phyloP scores from a whole-genome alignment of 2,113 vertebrate genomes.

The Lasiurus borealis region DNA sequence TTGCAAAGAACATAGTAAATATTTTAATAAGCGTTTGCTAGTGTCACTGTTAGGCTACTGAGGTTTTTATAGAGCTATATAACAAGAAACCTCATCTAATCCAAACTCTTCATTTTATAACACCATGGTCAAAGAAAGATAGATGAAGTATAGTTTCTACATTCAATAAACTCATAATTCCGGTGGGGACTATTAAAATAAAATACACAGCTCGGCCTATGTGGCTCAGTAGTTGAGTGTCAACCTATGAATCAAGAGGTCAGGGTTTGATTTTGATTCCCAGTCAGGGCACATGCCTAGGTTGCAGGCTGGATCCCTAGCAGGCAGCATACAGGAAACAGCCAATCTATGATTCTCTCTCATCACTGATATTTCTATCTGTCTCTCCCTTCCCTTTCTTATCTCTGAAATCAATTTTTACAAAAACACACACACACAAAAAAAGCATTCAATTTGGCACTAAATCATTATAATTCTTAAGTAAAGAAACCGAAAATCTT shows the following conservation, averaged over 20 bases:
- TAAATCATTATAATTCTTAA: constrained; percentile 50
- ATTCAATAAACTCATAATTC: not conserved
- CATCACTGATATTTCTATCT: too few relatives aligned
- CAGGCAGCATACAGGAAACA: too few relatives aligned
- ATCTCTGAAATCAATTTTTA: too few relatives aligned
- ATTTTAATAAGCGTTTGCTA: not conserved
- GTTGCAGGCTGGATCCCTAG: too few relatives aligned
- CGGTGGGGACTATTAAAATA: not conserved
- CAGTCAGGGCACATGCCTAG: too few relatives aligned
- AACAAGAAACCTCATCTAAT: not conserved
- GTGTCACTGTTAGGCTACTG: not conserved
- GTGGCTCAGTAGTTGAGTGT: too few relatives aligned
- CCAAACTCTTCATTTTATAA: constrained; percentile 6
- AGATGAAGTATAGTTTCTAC: not conserved
- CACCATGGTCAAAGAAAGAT: not conserved
- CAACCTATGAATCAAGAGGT: too few relatives aligned
- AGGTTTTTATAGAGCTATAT: not conserved
- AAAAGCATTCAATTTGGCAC: not conserved
- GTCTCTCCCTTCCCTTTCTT: too few relatives aligned
- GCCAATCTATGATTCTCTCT: too few relatives aligned
- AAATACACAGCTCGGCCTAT: not conserved
- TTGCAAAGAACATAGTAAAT: constrained; percentile 16
- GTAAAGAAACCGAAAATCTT: not conserved
- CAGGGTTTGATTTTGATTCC: too few relatives aligned
- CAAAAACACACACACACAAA: too few relatives aligned